Conservation (phyloP, 2,888 invertebrate species). For the Synanthedon myopaeformis region DNA sequence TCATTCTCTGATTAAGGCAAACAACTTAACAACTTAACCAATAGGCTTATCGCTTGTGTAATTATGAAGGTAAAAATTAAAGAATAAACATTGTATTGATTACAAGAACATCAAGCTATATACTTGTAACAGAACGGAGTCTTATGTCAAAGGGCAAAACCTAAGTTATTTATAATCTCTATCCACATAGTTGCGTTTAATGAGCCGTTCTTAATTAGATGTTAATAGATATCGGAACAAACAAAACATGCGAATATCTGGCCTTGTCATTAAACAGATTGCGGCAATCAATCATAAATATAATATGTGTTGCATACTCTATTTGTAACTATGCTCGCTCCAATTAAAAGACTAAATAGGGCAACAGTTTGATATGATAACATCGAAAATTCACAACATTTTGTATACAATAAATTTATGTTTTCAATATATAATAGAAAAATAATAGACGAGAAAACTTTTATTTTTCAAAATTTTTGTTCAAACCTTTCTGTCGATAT, state of each 20-base stretch:
- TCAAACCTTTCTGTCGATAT: too few relatives aligned
- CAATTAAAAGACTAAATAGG: constrained; percentile 27
- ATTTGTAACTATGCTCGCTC: constrained; percentile 27
- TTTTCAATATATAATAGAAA: too few relatives aligned
- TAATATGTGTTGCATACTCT: constrained; percentile 32
- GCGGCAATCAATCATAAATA: constrained; percentile 36
- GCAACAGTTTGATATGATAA: constrained; percentile 26
- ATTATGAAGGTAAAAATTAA: not conserved
- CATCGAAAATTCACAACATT: constrained; percentile 17
- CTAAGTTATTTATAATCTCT: constrained; percentile 26
- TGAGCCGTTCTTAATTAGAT: constrained; percentile 35
- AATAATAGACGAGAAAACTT: too few relatives aligned
- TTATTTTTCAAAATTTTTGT: too few relatives aligned
- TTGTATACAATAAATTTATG: not conserved
- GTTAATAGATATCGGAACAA: constrained; percentile 20
- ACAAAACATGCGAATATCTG: constrained; percentile 35
- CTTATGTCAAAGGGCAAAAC: constrained; percentile 20
- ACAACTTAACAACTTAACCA: too few relatives aligned
- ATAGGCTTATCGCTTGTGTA: too few relatives aligned
- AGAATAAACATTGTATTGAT: not conserved
- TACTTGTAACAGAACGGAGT: not conserved
- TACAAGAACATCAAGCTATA: too few relatives aligned
- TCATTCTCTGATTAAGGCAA: too few relatives aligned
- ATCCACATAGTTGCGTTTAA: constrained; percentile 32
- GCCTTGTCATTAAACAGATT: constrained; percentile 49